These are phyloP conservation scores for Ispidina lecontei DNA, from an alignment of 2,797 vertebrate genomes.

Conservation along the genomic window DNA sequence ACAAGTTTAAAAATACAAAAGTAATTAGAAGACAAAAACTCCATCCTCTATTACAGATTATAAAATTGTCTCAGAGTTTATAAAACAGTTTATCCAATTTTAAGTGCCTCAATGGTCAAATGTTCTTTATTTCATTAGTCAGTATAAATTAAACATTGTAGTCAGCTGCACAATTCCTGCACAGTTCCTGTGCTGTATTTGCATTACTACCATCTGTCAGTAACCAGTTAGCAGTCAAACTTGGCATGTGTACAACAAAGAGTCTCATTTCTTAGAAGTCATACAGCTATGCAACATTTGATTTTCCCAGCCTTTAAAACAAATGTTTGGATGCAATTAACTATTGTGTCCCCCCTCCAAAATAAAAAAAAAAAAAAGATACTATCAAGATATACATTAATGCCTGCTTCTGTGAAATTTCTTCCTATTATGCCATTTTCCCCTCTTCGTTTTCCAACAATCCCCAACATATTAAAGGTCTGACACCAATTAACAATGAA, in stretches of 20 bases:
- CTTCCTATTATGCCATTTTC: neutral
- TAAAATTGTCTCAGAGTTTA: neutral
- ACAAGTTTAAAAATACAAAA: neutral
- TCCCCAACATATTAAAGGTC: neutral
- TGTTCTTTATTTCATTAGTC: neutral
- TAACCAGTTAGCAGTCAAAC: slow-evolving; percentile 11
- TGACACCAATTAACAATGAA: slow-evolving; percentile 69
- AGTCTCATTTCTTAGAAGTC: neutral
- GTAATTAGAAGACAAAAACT: neutral
- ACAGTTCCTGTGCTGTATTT: neutral
- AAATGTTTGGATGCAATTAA: neutral
- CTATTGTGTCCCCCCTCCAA: neutral
- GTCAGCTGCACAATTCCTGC: neutral
- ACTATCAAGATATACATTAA: neutral
- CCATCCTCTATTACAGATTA: neutral
- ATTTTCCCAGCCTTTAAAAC: neutral
- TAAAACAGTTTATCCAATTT: neutral
- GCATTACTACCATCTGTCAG: neutral
- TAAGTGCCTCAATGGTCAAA: neutral
- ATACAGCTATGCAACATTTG: neutral
- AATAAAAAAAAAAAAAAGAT: neutral
- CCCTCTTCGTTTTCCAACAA: neutral
- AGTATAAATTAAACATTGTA: neutral
- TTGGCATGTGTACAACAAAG: neutral
- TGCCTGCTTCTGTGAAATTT: neutral